These are phyloP conservation scores for Falco cherrug DNA, from an alignment of 2,797 vertebrate genomes.

Conservation along the genomic window DNA sequence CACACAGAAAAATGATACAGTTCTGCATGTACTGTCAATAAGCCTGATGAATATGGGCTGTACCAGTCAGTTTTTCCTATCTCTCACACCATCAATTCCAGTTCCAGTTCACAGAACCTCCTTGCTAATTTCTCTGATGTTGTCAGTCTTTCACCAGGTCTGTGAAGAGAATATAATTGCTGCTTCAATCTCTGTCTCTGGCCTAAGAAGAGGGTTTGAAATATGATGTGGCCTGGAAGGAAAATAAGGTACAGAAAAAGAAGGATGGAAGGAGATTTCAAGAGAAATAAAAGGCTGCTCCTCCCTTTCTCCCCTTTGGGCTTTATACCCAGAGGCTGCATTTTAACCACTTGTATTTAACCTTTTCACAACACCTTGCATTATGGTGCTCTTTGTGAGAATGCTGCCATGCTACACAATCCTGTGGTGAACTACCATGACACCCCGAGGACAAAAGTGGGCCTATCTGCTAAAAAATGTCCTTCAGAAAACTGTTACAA, in stretches of 20 bases:
- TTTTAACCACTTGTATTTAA: neutral
- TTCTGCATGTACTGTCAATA: neutral
- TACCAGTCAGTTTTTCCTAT: neutral
- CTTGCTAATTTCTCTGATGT: neutral
- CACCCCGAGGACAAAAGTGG: neutral
- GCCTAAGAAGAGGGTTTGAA: neutral
- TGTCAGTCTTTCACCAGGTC: constrained; percentile 13
- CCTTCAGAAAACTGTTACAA: neutral
- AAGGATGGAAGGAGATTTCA: neutral
- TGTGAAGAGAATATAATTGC: constrained; percentile 41
- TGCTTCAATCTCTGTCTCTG: neutral
- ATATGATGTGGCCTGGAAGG: neutral
- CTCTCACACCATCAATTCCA: neutral
- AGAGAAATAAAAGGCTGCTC: neutral
- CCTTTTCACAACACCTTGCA: neutral
- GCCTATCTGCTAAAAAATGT: neutral
- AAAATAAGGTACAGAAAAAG: neutral
- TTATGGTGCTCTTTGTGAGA: neutral
- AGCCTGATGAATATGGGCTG: neutral
- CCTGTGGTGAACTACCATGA: neutral
- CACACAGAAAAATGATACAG: neutral
- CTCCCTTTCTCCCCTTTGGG: neutral
- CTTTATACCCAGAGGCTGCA: neutral
- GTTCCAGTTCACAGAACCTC: neutral
- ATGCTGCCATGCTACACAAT: neutral